phyloP scores from a whole-genome alignment of 2,888 invertebrate species.

The Clusia tigrina region DNA sequence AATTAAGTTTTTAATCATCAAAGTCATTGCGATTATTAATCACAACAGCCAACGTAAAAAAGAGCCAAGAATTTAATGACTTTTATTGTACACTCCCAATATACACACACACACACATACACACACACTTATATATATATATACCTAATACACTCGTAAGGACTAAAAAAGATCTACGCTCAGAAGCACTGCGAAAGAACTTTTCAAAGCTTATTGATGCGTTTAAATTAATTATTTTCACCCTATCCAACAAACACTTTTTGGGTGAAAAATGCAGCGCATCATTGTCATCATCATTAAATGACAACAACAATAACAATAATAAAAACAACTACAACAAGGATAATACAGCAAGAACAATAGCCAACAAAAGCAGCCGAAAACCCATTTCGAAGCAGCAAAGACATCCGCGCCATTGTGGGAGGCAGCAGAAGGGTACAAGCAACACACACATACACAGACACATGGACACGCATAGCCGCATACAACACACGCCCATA shows the following conservation, averaged over 20 bases:
- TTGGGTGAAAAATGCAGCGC: not conserved
- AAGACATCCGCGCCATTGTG: not conserved
- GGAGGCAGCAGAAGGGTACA: not conserved
- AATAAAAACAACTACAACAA: not conserved
- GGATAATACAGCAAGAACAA: too few relatives aligned
- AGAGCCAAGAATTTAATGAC: conserved; percentile 3
- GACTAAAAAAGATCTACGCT: too few relatives aligned
- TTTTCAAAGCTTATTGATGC: conserved; percentile 1
- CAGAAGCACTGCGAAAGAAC: not conserved
- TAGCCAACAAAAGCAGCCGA: too few relatives aligned
- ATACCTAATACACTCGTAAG: too few relatives aligned
- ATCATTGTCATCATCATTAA: conserved; percentile 6
- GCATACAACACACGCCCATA: not conserved
- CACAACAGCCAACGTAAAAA: not conserved
- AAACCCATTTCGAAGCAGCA: too few relatives aligned
- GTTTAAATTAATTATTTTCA: conserved; percentile 9
- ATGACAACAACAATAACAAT: conserved; percentile 4
- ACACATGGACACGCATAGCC: too few relatives aligned
- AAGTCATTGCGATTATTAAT: conserved; percentile 9
- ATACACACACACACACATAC: not conserved
- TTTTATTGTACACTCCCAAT: not conserved
- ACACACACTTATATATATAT: not conserved
- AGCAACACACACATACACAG: not conserved
- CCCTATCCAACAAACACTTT: not conserved
- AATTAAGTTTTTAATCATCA: conserved; percentile 8